Percentiles rank a stretch among this genome's conserved stretches.
Evolutionary conservation across 2,113 vertebrate species (phyloP).

Genomic region (Misgurnus mizolepis): DNA sequence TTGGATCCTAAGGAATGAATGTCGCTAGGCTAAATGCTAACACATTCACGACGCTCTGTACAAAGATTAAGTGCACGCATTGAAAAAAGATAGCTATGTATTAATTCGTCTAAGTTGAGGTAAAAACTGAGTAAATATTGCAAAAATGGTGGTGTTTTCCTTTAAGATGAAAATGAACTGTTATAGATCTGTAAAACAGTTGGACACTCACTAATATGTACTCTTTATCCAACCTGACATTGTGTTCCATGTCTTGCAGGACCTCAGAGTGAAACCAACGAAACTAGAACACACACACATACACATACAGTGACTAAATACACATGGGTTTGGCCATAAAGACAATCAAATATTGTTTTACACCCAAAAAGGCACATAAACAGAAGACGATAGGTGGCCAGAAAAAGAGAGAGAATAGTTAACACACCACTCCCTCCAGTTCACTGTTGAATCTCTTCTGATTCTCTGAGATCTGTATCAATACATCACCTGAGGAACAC

Average conservation of each 20-base stretch:
- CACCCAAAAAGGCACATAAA: not conserved
- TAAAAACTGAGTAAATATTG: no score
- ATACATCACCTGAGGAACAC: constrained; percentile 79
- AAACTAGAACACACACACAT: constrained; percentile 73
- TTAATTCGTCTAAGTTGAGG: no score
- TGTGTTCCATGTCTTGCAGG: constrained; percentile 88
- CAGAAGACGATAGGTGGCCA: not conserved
- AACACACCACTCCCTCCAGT: constrained; percentile 85
- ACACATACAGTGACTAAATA: not conserved
- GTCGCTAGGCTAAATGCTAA: no score
- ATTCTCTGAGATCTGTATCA: constrained; percentile 86
- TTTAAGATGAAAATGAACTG: not conserved
- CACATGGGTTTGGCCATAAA: not conserved
- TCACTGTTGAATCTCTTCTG: constrained; percentile 83
- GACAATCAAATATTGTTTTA: not conserved
- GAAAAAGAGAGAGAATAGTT: not conserved
- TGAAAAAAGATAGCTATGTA: no score
- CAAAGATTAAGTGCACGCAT: no score
- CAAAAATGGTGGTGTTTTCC: no score
- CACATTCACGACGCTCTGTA: no score
- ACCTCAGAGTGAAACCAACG: constrained; percentile 84
- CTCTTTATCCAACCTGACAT: constrained; percentile 83
- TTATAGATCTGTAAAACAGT: not conserved
- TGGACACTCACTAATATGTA: constrained; percentile 86
- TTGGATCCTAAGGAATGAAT: no score